Conservation (phyloP, 2,113 vertebrate genomes). For the Pseudonaja textilis region DNA sequence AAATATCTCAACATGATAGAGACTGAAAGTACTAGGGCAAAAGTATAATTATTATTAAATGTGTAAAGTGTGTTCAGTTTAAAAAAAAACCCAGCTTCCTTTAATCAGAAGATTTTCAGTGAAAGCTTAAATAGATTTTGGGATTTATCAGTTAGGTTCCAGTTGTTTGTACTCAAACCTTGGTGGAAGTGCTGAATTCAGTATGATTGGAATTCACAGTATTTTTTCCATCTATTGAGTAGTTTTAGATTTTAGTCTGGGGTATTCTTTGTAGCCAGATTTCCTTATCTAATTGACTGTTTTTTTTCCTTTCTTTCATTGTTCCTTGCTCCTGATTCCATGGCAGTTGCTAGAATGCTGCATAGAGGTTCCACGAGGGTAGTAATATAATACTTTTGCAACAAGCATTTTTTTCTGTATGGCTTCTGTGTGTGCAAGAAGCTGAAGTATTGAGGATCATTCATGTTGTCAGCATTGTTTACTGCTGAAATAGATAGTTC, state of each 20-base stretch:
- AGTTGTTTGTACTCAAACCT: neutral
- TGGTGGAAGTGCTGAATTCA: neutral
- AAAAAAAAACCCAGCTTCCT: neutral
- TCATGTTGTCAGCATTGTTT: neutral
- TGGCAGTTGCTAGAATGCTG: neutral
- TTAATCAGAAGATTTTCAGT: neutral
- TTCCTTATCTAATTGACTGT: neutral
- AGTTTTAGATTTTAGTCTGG: neutral
- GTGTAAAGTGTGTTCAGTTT: neutral
- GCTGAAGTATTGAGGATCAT: neutral
- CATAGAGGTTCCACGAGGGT: neutral
- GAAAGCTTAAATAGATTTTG: neutral
- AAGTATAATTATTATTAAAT: neutral
- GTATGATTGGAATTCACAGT: neutral
- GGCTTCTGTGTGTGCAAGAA: neutral
- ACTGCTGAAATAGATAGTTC: slow-evolving; percentile 6
- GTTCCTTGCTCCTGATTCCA: accelerated
- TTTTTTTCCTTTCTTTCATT: neutral
- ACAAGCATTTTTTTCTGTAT: neutral
- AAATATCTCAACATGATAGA: neutral
- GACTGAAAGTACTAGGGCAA: neutral
- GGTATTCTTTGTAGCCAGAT: neutral
- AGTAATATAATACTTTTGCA: accelerated
- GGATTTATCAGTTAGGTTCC: neutral
- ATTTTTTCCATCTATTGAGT: neutral